Evolutionary conservation across 2,113 vertebrate species (phyloP).

Genomic region (Melanostigma gelatinosum): DNA sequence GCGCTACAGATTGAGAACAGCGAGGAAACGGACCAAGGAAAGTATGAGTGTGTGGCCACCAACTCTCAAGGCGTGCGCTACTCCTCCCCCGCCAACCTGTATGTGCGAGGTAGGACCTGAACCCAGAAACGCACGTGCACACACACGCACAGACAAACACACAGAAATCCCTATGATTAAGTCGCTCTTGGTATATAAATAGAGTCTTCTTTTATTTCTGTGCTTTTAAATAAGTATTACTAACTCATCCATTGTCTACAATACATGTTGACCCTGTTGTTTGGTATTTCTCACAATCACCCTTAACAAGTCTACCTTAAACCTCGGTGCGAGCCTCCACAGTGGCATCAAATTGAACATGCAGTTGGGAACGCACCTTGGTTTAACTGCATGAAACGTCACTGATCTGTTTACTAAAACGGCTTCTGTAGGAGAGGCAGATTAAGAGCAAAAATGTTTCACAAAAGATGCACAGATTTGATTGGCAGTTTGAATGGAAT

Average conservation of each 20-base stretch:
- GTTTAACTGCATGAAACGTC: slow-evolving; percentile 79
- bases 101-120: slow-evolving; percentile 98
- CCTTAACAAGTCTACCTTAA: slow-evolving; percentile 75
- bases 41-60: slow-evolving; percentile 97
- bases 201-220: slow-evolving; percentile 51
- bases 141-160: slow-evolving; percentile 20
- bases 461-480: slow-evolving; percentile 28
- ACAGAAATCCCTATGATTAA: slow-evolving; percentile 33
- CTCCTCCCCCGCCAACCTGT: slow-evolving; percentile 97
- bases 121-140: slow-evolving; percentile 38
- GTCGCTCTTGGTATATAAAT: slow-evolving; percentile 38
- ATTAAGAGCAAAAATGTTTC: slow-evolving; percentile 23
- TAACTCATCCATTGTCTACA: slow-evolving; percentile 80
- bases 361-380: slow-evolving; percentile 54
- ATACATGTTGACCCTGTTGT: slow-evolving; percentile 71
- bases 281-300: slow-evolving; percentile 71
- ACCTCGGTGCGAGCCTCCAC: slow-evolving; percentile 59
- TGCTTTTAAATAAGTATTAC: slow-evolving; percentile 67
- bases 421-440: slow-evolving; percentile 73
- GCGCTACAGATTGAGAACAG: slow-evolving; percentile 98
- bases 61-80: slow-evolving; percentile 97
- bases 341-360: slow-evolving; percentile 5
- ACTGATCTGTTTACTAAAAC: slow-evolving; percentile 68
- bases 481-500: slow-evolving; percentile 28
- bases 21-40: slow-evolving; percentile 98